Base-by-base conservation (phyloP, 1,140 invertebrate species). In the Harpegnathos saltator region DNA sequence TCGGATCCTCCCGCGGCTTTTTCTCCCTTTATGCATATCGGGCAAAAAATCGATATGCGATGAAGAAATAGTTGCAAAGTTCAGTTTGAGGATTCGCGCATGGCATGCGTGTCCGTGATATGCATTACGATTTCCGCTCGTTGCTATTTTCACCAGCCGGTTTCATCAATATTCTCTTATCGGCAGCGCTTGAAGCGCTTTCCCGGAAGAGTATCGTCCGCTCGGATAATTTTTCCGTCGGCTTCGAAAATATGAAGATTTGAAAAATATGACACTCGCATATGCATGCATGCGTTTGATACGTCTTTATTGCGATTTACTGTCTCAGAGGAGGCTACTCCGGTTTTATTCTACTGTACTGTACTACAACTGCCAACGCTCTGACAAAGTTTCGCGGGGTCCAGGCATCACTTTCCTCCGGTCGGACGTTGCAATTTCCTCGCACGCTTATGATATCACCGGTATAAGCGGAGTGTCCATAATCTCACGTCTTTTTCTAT, bases 251-350 rank as follows among this genome's bases (percentile, higher is more conserved):
- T n/a, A n/a, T n/a, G 56, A 44, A 44, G 19, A 19, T 73, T 26
- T 3, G 29, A 5, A 33, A 61, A 4, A 44, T 59, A 44, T 3
- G 29, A 33, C 1, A 33, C 1, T 63, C 29, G 65, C 50, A 22
- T 50, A 19, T 17, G 17, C 52, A 33, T 52, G 22, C 22, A 62
- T 33, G 11, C n/a, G 2, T 69, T 9, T 72, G 4, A 50, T 65
- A 77, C 38, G 24, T 52, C n/a, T 50, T 77, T 77, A 65, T 77
- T 65, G 9, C 15, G 50, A 15, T 63, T 65, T 11, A 22, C 7
- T 44, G 38, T 24, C 29, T 29, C 22, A 29, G 11, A 62, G 1
- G 12, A 74, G 3, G 12, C 12, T 62, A 50, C 1, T 62, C 0
- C 1, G 54, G 24, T 22, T 75, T 63, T 22, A 52, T 29, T n/a